phyloP scores from a whole-genome alignment of 2,888 invertebrate species.

The Dromius quadrimaculatus region DNA sequence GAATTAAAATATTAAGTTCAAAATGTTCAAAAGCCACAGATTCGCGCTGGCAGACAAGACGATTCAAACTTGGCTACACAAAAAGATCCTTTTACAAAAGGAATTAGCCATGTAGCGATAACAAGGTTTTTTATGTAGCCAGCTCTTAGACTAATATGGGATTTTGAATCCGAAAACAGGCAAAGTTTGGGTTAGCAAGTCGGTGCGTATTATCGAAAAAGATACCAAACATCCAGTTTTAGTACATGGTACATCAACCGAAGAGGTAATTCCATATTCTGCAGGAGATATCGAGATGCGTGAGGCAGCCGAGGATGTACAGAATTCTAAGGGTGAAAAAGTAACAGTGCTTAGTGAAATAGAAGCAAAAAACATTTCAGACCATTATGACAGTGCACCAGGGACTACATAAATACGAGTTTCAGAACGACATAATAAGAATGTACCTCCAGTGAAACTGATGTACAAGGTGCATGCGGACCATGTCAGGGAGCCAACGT shows the following conservation, averaged over 20 bases:
- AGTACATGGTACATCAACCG: background rate
- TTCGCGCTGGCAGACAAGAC: too few species aligned
- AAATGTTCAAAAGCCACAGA: too few species aligned
- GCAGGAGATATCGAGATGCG: background rate
- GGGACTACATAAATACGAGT: conserved; percentile 3
- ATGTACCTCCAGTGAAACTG: background rate
- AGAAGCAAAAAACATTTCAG: background rate
- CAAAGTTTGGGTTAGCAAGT: conserved; percentile 7
- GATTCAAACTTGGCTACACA: too few species aligned
- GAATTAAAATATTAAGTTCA: too few species aligned
- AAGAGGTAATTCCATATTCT: background rate
- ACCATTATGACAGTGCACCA: background rate
- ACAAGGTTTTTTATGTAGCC: too few species aligned
- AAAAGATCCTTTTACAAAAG: too few species aligned
- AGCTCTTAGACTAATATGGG: too few species aligned
- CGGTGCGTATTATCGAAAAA: conserved; percentile 22
- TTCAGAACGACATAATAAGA: conserved; percentile 16
- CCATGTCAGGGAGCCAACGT: conserved; percentile 3
- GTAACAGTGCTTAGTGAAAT: background rate
- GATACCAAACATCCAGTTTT: background rate
- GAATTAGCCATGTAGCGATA: too few species aligned
- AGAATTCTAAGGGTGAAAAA: background rate
- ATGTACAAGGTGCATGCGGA: conserved; percentile 1
- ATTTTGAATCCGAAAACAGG: conserved; percentile 29
- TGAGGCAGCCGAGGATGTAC: background rate